Evolutionary conservation across 2,113 vertebrate species (phyloP).

Genomic region (Spermophilus dauricus): DNA sequence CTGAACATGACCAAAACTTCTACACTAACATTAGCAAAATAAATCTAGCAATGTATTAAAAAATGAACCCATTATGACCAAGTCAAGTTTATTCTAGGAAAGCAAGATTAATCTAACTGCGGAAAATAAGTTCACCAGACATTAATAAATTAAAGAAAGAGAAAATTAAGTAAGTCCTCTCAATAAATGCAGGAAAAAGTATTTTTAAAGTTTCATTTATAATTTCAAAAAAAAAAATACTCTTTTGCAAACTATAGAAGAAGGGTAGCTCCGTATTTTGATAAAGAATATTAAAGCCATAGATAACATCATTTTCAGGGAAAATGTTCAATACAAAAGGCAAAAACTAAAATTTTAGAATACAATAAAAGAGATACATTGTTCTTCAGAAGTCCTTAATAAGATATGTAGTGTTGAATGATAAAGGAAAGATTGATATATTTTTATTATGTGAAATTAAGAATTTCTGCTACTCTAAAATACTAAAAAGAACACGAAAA

Average conservation of each 20-base stretch:
- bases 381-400: slow-evolving; percentile 16
- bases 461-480: slow-evolving; percentile 35
- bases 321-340: slow-evolving; percentile 16
- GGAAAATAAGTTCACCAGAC: slow-evolving; percentile 21
- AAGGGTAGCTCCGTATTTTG: background rate
- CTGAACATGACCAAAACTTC: background rate
- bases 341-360: slow-evolving; percentile 37
- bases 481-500: background rate
- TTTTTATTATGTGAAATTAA: slow-evolving; percentile 28
- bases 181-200: background rate
- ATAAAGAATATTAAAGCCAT: background rate
- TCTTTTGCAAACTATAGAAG: background rate
- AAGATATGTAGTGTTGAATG: background rate
- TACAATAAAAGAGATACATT: background rate
- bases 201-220: slow-evolving; percentile 12
- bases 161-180: background rate
- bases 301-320: background rate
- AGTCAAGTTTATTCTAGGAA: slow-evolving; percentile 15
- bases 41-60: background rate
- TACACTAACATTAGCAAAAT: slow-evolving; percentile 43
- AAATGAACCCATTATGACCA: slow-evolving; percentile 1
- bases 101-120: slow-evolving; percentile 31
- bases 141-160: slow-evolving; percentile 62
- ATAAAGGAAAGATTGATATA: background rate
- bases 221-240: background rate